phyloP scores from a whole-genome alignment of 2,888 invertebrate species.

The Epinotia bilunana region DNA sequence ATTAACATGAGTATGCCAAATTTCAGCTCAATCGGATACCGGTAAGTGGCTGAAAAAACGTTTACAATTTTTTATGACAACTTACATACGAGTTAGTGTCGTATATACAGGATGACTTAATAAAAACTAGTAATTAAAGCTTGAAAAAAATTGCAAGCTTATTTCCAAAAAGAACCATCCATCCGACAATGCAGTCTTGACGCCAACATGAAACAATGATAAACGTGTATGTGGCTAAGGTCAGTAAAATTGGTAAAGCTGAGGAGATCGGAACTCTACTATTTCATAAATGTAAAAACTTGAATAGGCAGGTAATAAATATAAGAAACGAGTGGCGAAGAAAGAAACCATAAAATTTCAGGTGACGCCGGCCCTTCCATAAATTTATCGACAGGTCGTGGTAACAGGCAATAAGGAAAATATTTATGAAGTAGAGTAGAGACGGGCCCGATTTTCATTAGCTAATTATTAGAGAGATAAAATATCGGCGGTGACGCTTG shows the following conservation, averaged over 20 bases:
- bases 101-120: too few relatives aligned
- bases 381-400: constrained; percentile 83
- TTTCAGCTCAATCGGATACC: too few relatives aligned
- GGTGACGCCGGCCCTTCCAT: constrained; percentile 80
- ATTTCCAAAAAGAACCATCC: too few relatives aligned
- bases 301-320: constrained; percentile 62
- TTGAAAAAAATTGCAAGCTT: too few relatives aligned
- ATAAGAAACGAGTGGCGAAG: constrained; percentile 67
- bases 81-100: too few relatives aligned
- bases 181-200: neutral
- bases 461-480: constrained; percentile 70
- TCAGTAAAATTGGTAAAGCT: constrained; percentile 1
- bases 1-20: too few relatives aligned
- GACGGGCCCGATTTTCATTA: constrained; percentile 76
- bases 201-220: neutral
- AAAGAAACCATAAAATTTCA: constrained; percentile 81
- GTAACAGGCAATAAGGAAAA: constrained; percentile 81
- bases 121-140: too few relatives aligned
- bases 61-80: too few relatives aligned
- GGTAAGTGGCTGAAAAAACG: too few relatives aligned
- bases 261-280: constrained; percentile 19
- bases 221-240: neutral
- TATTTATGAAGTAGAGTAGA: constrained; percentile 80
- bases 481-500: constrained; percentile 44
- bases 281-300: constrained; percentile 43